These are phyloP conservation scores for Drosophila quadrilineata DNA, from an alignment of 1,140 invertebrate species.

Conservation along the genomic window DNA sequence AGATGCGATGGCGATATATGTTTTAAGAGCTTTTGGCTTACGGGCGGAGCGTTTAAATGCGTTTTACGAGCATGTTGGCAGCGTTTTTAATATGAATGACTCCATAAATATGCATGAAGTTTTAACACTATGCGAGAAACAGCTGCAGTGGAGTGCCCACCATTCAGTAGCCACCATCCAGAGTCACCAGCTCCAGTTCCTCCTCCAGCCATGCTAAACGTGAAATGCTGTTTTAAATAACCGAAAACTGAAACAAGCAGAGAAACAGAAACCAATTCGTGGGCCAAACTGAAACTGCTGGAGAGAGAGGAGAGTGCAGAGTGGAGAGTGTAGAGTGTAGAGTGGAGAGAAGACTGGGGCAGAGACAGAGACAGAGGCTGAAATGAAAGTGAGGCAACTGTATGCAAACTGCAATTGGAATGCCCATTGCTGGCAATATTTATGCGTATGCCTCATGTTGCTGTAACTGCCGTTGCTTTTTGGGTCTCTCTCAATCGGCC, in stretches of 20 bases:
- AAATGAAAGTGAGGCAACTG: conserved; percentile 36
- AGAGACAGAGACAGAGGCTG: conserved; percentile 2
- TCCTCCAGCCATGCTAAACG: conserved; percentile 24
- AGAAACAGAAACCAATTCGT: conserved; percentile 56
- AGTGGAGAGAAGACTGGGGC: conserved; percentile 22
- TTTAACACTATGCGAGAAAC: conserved; percentile 77
- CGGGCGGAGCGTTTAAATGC: conserved; percentile 60
- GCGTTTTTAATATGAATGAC: conserved; percentile 76
- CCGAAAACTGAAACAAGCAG: too few species aligned
- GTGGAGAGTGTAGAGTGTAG: too few species aligned
- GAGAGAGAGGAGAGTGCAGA: too few species aligned
- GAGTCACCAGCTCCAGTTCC: too few species aligned
- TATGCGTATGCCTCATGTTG: conserved; percentile 33
- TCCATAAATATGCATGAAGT: conserved; percentile 79
- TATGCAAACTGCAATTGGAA: conserved; percentile 27
- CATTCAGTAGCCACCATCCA: too few species aligned
- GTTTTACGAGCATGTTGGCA: conserved; percentile 52
- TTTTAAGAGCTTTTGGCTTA: conserved; percentile 23
- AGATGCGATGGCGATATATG: too few species aligned
- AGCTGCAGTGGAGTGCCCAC: conserved; percentile 51
- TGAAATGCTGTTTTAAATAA: conserved; percentile 76
- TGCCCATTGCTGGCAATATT: conserved; percentile 40
- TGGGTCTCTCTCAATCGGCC: too few species aligned
- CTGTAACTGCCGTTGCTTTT: conserved; percentile 6
- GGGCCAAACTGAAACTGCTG: conserved; percentile 32